Percentiles rank a stretch among this genome's conserved stretches.
These are phyloP conservation scores for Stenodema calcarata DNA, from an alignment of 2,888 invertebrate species.

Conservation along the genomic window DNA sequence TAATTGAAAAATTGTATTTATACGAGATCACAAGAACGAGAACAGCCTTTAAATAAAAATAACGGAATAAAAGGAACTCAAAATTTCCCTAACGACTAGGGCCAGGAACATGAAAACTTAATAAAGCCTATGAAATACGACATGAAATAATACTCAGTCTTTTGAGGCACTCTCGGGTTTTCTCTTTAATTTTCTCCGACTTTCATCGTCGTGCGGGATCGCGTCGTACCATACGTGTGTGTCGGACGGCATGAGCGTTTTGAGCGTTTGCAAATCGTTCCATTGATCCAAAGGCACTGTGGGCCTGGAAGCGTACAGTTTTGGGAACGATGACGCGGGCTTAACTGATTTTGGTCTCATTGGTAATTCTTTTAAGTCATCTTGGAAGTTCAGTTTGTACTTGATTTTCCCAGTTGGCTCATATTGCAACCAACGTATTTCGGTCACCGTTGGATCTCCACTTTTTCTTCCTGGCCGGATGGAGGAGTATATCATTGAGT, in stretches of 20 bases:
- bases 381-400: slow-evolving; percentile 41
- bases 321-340: background rate
- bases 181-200: slow-evolving; percentile 11
- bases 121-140: too few species aligned
- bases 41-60: too few species aligned
- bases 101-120: too few species aligned
- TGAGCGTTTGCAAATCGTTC: slow-evolving; percentile 55
- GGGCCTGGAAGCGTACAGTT: background rate
- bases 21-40: too few species aligned
- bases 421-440: slow-evolving; percentile 8
- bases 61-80: too few species aligned
- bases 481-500: background rate
- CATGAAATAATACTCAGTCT: too few species aligned
- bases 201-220: background rate
- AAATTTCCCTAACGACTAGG: too few species aligned
- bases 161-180: background rate
- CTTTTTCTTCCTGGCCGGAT: slow-evolving; percentile 4
- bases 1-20: too few species aligned
- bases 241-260: slow-evolving; percentile 58
- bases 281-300: background rate
- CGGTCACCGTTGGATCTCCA: background rate
- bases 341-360: background rate
- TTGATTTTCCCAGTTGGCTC: slow-evolving; percentile 16
- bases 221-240: background rate
- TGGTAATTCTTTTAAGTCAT: background rate